Base-by-base conservation (phyloP, 2,113 vertebrate species). In the Melospiza georgiana region DNA sequence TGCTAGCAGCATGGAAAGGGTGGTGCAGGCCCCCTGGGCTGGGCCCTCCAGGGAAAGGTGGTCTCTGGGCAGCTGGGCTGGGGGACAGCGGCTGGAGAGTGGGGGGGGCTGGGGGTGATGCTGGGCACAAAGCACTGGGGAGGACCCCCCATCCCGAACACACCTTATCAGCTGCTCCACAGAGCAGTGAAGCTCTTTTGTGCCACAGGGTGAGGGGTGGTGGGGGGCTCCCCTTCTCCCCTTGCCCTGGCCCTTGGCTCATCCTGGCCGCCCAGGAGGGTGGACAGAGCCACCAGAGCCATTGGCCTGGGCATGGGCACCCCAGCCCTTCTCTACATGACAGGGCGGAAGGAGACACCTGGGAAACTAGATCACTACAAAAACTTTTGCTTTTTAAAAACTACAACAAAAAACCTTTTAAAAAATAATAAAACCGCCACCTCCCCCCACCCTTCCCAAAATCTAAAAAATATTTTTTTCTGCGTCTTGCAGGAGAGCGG, bases 281-380 rank as follows among this genome's bases (percentile, higher is more conserved):
- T n/a, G 48, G 48, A 33, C 41, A 83, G 65, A 92, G 43, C 54
- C 11, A 2, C 12, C 1, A 4, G 25, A 43, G 35, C 61, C 48
- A 30, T 18, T 15, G 3, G 22, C 68, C 72, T 27, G 33, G 43
- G 61, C 73, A 44, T 11, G 31, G 31, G 46, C 10, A 3, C 49
- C 67, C 41, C 75, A 90, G 86, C 79, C 55, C 68, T 0, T 0
- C 52, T 78, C 76, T 69, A 63, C 3, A 0, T 43, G 68, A 90
- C 41, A 74, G 87, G 87, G 73, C 20, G 14, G 28, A 71, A 90
- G 27, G 22, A 74, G 49, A 44, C 84, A 87, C 48, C 86, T 85
- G 91, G 77, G 66, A 65, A 91, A 94, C 94, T 97, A 96, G 77
- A 89, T 71, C 48, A 55, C 96, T 95, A 97, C 91, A 37, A 61